Percentiles rank a stretch among this genome's conserved stretches.
These are phyloP conservation scores for Daphoenositta chrysoptera DNA, from an alignment of 2,113 vertebrate genomes.

Conservation along the genomic window DNA sequence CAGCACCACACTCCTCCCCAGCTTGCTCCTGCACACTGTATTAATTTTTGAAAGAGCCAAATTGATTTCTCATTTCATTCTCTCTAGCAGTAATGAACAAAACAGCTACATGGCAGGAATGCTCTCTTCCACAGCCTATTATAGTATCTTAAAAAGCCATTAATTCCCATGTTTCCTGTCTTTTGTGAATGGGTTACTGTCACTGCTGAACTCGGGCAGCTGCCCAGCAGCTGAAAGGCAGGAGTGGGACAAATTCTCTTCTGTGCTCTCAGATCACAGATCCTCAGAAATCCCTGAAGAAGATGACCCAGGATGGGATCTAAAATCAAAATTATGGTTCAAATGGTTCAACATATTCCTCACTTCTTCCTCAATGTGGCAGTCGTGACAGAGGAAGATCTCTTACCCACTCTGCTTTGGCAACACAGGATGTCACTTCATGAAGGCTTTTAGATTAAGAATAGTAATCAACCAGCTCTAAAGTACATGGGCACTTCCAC, in stretches of 20 bases:
- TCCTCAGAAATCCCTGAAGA: not conserved
- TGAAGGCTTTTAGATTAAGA: not conserved
- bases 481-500: not conserved
- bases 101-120: not conserved
- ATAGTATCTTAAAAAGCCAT: conserved; percentile 12
- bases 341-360: not conserved
- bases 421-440: not conserved
- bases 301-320: not conserved
- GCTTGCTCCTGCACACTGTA: not conserved
- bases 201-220: not conserved
- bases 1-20: not conserved
- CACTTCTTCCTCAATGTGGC: not conserved
- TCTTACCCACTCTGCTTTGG: not conserved
- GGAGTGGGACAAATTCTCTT: not conserved
- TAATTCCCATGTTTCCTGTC: not conserved
- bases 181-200: not conserved
- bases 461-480: not conserved
- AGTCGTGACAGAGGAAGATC: not conserved
- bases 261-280: not conserved
- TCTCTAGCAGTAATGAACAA: not conserved
- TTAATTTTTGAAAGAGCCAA: conserved; percentile 23
- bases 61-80: conserved; percentile 36
- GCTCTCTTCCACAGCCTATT: not conserved
- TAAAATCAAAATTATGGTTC: not conserved
- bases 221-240: not conserved